Conservation (phyloP, 2,797 vertebrate genomes). For the Saxicola maurus region DNA sequence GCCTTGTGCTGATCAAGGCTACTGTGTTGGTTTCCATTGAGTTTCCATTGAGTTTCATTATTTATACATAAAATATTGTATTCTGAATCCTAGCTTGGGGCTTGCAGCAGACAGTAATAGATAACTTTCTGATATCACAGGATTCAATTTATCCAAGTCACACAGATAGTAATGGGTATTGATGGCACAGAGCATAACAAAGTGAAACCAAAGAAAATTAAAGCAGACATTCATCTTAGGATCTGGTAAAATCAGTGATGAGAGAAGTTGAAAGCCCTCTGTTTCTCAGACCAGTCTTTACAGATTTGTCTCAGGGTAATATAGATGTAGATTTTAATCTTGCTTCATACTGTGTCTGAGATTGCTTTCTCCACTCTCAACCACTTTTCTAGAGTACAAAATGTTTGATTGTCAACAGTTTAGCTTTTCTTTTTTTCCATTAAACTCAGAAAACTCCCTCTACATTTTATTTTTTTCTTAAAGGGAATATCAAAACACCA, state of each 20-base stretch:
- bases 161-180: background rate
- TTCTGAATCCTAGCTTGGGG: background rate
- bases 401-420: background rate
- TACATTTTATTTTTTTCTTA: background rate
- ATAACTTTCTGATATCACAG: background rate
- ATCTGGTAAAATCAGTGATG: background rate
- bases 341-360: background rate
- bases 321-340: conserved; percentile 23
- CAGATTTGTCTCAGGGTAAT: background rate
- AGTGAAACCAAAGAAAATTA: background rate
- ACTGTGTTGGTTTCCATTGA: background rate
- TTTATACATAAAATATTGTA: background rate
- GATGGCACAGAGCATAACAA: background rate
- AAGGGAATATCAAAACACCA: background rate
- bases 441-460: background rate
- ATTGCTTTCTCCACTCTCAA: background rate
- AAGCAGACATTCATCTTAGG: background rate
- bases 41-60: background rate
- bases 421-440: background rate
- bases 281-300: background rate
- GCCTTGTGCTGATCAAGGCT: background rate
- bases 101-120: background rate
- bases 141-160: background rate
- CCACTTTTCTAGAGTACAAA: background rate
- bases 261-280: background rate